Conservation (phyloP, 1,140 invertebrate species). For the Cataglyphis hispanica region DNA sequence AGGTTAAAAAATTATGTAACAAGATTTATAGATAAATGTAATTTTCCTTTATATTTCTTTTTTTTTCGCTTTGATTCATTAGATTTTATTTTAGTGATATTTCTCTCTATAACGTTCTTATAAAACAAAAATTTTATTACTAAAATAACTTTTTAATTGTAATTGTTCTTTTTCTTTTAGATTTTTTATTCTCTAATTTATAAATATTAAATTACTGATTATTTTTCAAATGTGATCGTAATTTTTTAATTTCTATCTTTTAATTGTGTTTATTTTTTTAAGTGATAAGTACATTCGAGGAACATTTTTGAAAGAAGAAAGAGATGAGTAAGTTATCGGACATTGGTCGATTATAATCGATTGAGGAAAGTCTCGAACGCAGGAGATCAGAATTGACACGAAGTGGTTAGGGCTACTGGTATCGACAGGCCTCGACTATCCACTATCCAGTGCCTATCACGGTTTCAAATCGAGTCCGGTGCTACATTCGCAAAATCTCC, state of each 20-base stretch:
- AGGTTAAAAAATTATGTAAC: background rate
- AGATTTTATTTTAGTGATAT: background rate
- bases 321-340: background rate
- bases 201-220: background rate
- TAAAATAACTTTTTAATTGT: background rate
- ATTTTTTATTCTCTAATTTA: background rate
- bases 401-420: conserved; percentile 58
- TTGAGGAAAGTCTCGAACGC: conserved; percentile 31
- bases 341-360: conserved; percentile 17
- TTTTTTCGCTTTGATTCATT: background rate
- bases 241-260: background rate
- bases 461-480: conserved; percentile 33
- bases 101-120: too few species aligned
- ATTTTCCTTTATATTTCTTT: background rate
- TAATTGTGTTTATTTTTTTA: background rate
- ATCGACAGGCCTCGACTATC: conserved; percentile 53
- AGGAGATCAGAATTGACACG: conserved; percentile 56
- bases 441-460: conserved; percentile 44
- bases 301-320: background rate
- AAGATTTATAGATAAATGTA: background rate
- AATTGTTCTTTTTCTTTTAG: background rate
- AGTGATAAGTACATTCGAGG: background rate
- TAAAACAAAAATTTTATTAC: background rate
- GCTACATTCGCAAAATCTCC: conserved; percentile 50
- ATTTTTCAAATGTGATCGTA: background rate